Conservation (phyloP, 2,113 vertebrate species). For the Melanocharis versteri region DNA sequence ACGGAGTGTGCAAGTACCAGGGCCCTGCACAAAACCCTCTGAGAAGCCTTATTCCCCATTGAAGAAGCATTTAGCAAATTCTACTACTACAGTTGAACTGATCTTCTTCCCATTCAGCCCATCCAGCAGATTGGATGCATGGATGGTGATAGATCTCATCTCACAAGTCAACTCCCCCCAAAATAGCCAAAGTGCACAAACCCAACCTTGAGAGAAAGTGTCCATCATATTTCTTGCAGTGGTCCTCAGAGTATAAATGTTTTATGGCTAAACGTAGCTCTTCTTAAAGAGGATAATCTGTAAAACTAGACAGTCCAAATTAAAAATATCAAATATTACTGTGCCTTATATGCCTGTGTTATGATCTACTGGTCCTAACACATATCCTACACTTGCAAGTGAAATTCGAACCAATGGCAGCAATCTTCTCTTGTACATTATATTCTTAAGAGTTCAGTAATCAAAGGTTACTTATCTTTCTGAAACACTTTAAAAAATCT, state of each 20-base stretch:
- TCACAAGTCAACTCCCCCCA: background rate
- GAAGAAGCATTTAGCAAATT: no score
- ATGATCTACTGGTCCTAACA: background rate
- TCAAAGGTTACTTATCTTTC: background rate
- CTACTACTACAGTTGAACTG: accelerated
- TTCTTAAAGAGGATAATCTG: background rate
- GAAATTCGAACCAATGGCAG: background rate
- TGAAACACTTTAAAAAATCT: background rate
- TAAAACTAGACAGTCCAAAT: background rate
- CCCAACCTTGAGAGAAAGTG: background rate
- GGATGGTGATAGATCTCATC: background rate
- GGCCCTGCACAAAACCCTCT: background rate
- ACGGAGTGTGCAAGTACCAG: background rate
- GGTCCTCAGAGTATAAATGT: background rate
- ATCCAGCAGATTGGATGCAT: background rate
- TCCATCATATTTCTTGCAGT: background rate
- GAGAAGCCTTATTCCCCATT: background rate
- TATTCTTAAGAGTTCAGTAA: background rate
- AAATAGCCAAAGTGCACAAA: background rate
- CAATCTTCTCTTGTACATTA: background rate
- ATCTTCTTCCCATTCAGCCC: background rate
- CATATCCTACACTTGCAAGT: background rate
- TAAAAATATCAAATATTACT: background rate
- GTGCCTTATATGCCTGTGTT: background rate
- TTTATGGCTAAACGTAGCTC: background rate